phyloP scores from a whole-genome alignment of 1,140 invertebrate species.

The Anadara kagoshimensis region DNA sequence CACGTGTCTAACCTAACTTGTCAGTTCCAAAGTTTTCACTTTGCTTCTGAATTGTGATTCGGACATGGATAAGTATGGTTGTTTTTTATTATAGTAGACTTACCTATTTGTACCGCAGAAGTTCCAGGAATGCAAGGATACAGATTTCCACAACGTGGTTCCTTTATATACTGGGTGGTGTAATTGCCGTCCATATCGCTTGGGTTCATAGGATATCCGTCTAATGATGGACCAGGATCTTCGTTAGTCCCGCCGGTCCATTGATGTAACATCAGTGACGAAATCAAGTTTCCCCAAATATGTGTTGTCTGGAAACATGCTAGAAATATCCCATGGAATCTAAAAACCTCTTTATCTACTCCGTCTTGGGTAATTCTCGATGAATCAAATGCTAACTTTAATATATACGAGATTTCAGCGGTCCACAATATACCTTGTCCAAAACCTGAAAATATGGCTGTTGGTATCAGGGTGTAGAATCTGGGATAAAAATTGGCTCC shows the following conservation, averaged over 20 bases:
- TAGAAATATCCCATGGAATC: conserved; percentile 73
- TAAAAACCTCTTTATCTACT: conserved; percentile 67
- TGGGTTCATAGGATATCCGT: neutral
- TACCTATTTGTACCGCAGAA: too few species aligned
- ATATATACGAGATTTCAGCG: conserved; percentile 68
- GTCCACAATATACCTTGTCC: conserved; percentile 71
- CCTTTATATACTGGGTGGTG: too few species aligned
- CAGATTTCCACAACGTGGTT: too few species aligned
- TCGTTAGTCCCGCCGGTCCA: neutral
- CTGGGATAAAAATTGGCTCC: conserved; percentile 70
- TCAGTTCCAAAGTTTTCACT: too few species aligned
- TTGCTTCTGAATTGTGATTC: too few species aligned
- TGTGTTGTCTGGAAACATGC: conserved; percentile 73
- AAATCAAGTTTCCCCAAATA: conserved; percentile 72
- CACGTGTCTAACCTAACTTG: too few species aligned
- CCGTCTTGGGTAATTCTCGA: conserved; percentile 57
- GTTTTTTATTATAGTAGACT: too few species aligned
- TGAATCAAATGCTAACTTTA: conserved; percentile 70
- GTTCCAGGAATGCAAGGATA: too few species aligned
- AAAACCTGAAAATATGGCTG: conserved; percentile 67
- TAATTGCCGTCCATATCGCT: neutral
- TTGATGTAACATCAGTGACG: conserved; percentile 56
- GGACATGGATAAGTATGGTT: too few species aligned
- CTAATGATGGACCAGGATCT: neutral
- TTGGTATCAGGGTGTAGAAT: conserved; percentile 69